These are phyloP conservation scores for Amphipyra tragopoginis DNA, from an alignment of 2,888 invertebrate species.

Conservation along the genomic window DNA sequence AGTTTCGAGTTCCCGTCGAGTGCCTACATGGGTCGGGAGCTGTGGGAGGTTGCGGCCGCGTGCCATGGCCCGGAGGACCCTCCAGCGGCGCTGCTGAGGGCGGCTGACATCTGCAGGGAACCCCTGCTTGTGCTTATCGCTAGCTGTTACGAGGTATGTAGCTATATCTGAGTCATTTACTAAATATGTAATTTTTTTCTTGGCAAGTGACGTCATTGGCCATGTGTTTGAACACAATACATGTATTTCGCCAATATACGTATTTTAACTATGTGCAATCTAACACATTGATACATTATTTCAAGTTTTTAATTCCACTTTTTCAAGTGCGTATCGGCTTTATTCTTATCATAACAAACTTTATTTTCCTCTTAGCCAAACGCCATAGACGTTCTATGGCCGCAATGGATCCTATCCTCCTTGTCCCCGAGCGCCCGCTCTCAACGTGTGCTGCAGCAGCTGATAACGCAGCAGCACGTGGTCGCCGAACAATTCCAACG, in stretches of 20 bases:
- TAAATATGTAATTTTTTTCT: too few relatives aligned
- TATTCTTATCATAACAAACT: background rate
- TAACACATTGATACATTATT: too few relatives aligned
- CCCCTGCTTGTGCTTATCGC: slow-evolving; percentile 92
- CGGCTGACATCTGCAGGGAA: slow-evolving; percentile 89
- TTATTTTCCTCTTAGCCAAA: slow-evolving; percentile 85
- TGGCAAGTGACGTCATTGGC: background rate
- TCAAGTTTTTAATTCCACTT: too few relatives aligned
- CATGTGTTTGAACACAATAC: too few relatives aligned
- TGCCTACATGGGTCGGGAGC: slow-evolving; percentile 81
- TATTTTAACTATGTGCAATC: too few relatives aligned
- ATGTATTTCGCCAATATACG: too few relatives aligned
- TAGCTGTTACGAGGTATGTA: slow-evolving; percentile 91
- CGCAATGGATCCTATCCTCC: slow-evolving; percentile 89
- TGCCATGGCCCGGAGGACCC: slow-evolving; percentile 93
- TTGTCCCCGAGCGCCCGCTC: slow-evolving; percentile 68
- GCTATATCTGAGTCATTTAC: background rate
- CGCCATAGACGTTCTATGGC: slow-evolving; percentile 90
- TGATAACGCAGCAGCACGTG: slow-evolving; percentile 70
- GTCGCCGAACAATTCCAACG: slow-evolving; percentile 79
- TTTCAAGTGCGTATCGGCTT: too few relatives aligned
- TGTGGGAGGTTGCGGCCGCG: slow-evolving; percentile 91
- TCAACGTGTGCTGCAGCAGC: slow-evolving; percentile 67
- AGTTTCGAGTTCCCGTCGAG: slow-evolving; percentile 83
- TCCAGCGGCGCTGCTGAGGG: slow-evolving; percentile 91